phyloP scores from a whole-genome alignment of 2,797 vertebrate genomes.

The Austrolebias charrua region DNA sequence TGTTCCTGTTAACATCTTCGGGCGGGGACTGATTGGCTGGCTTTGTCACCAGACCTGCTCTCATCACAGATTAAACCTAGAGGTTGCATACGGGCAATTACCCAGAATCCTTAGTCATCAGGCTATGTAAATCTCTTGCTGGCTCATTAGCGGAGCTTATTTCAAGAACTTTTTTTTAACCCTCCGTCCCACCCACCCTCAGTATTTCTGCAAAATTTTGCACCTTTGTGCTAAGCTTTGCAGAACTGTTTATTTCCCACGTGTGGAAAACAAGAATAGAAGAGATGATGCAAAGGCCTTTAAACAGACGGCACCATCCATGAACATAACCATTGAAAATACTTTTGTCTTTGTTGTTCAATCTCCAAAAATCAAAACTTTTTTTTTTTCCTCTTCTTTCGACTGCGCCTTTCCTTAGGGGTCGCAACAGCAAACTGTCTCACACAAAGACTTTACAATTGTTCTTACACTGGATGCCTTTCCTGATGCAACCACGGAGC shows the following conservation, averaged over 20 bases:
- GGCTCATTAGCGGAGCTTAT: slow-evolving; percentile 61
- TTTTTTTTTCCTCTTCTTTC: too few relatives aligned
- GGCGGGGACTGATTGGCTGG: slow-evolving; percentile 50
- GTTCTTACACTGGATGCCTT: too few relatives aligned
- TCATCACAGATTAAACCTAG: slow-evolving; percentile 63
- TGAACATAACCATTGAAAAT: background rate
- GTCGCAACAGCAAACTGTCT: too few relatives aligned
- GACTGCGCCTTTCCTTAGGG: too few relatives aligned
- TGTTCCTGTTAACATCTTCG: slow-evolving; percentile 45
- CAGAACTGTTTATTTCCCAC: slow-evolving; percentile 43
- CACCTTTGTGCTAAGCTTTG: slow-evolving; percentile 34
- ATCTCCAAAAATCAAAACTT: too few relatives aligned
- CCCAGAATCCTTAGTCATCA: slow-evolving; percentile 70
- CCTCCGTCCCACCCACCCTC: slow-evolving; percentile 5
- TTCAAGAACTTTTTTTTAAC: slow-evolving; percentile 58
- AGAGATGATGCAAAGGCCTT: slow-evolving; percentile 22
- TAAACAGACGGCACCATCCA: slow-evolving; percentile 1
- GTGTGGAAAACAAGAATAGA: slow-evolving; percentile 13
- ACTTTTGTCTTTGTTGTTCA: background rate
- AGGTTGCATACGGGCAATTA: slow-evolving; percentile 66
- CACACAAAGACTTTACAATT: too few relatives aligned
- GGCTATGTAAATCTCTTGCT: slow-evolving; percentile 60
- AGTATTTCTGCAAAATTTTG: slow-evolving; percentile 39
- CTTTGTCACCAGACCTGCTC: slow-evolving; percentile 57
- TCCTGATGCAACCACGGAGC: too few relatives aligned